A percentile compares a stretch with the other conserved stretches of the same genome.
Evolutionary conservation across 1,140 invertebrate species (phyloP).

Genomic region (Pachypeltis micranthus): DNA sequence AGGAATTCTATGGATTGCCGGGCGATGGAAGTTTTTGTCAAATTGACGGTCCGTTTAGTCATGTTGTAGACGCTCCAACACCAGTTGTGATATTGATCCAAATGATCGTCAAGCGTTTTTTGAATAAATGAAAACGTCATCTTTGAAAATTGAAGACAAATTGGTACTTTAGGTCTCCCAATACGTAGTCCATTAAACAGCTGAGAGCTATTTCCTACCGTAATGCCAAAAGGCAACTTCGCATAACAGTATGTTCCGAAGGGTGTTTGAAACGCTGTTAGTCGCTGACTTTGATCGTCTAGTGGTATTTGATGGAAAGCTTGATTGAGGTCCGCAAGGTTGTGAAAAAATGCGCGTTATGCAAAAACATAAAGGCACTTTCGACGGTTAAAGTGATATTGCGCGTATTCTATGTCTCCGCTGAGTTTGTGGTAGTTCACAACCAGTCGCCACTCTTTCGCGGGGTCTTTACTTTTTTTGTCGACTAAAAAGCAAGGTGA

Average conservation of each 20-base stretch:
- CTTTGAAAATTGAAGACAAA: slow-evolving; percentile 26
- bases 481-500: no score
- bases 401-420: no score
- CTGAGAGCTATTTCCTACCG: slow-evolving; percentile 29
- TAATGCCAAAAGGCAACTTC: background rate
- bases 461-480: no score
- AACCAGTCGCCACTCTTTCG: no score
- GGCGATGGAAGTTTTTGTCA: slow-evolving; percentile 18
- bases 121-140: slow-evolving; percentile 29
- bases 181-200: slow-evolving; percentile 29
- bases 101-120: slow-evolving; percentile 20
- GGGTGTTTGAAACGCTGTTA: background rate
- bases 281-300: background rate
- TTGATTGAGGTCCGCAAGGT: no score
- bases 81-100: no score
- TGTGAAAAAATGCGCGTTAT: no score
- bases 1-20: slow-evolving; percentile 6
- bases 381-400: no score
- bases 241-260: background rate
- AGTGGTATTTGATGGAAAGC: background rate
- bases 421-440: no score
- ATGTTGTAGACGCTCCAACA: slow-evolving; percentile 13
- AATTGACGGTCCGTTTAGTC: slow-evolving; percentile 22
- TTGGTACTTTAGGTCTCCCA: slow-evolving; percentile 8
- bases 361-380: no score